phyloP scores from a whole-genome alignment of 2,797 vertebrate genomes.

The Petrocephalus schoutedeni region DNA sequence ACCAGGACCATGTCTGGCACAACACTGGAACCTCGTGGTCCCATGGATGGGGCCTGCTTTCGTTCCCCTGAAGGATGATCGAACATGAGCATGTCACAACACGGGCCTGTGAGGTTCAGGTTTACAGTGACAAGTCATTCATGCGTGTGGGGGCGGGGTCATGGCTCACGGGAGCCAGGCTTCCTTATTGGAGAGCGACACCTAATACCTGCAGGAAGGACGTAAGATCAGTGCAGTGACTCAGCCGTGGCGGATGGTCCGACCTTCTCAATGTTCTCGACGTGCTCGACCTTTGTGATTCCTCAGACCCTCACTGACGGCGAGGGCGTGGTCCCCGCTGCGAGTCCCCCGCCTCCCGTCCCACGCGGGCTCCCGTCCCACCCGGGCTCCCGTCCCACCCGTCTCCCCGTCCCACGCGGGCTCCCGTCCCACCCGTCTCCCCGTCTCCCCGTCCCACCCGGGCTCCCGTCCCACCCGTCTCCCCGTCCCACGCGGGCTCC shows the following conservation, averaged over 20 bases:
- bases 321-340: neutral
- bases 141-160: neutral
- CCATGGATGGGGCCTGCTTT: constrained; percentile 20
- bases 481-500: constrained; percentile 55
- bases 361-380: too few species aligned
- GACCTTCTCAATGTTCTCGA: neutral
- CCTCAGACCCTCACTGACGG: neutral
- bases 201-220: neutral
- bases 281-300: neutral
- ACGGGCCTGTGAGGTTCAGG: neutral
- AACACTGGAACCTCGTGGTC: neutral
- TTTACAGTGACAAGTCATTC: neutral
- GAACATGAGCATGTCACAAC: neutral
- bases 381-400: constrained; percentile 42
- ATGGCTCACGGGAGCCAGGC: neutral
- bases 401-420: too few species aligned
- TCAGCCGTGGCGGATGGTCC: neutral
- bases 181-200: neutral
- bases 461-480: constrained; percentile 37
- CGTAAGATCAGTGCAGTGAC: neutral
- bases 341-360: constrained; percentile 44
- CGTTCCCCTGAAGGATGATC: constrained; percentile 18
- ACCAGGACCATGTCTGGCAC: neutral
- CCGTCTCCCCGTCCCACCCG: constrained; percentile 49
- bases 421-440: too few species aligned